Evolutionary conservation across 2,888 invertebrate genomes (phyloP), one percentile per base, ranked within the genome.

Genomic region (Automeris io): DNA sequence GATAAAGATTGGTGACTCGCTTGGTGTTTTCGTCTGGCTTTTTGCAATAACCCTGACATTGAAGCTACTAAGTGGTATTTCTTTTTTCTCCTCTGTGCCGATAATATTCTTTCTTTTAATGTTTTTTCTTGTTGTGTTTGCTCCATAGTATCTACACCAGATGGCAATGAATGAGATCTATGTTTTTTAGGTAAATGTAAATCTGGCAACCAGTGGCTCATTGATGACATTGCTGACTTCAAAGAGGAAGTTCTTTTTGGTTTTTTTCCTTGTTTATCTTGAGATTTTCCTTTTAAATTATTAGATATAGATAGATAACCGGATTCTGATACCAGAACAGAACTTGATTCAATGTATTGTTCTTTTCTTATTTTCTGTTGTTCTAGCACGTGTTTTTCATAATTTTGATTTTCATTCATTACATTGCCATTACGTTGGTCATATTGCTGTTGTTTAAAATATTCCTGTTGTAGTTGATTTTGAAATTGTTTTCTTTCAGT

Each of bases 1-100:
- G 93, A 93, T 35, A 93, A 62, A 0, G 93, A 93, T 55, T 91
- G 91, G 48, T 88, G 85, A 50, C 88, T 85, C 19, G 86, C 77
- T 60, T 87, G 87, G 19, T 89, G 88, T 72, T 90, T 91, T 55
- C 92, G 75, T 66, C 94, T 93, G 0, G 95, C 95, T 80, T 95
- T 95, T 70, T 95, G 94, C 52, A 96, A 80, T 45, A 96, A 90
- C 13, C 94, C 95, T 1, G 94, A 95, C 77, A 96, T 92, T 0
- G 95, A 95, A 0, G 94, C 92, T 0, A 95, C 94, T 37, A 96
- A 85, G 3, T 92, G 91, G 51, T 93, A 92, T 63, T 94, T 94
- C 70, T 94, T 94, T 77, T 93, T 94, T 60, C 92, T 91, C 55
- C 87, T 68, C 50, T 87, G 86, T 3, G 85, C 83, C 8, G 81